A percentile compares a stretch with the other conserved stretches of the same genome.
Evolutionary conservation across 37 sponge, comb jelly and placozoan genomes (phyloP).

Genomic region (Lycopodina hypogea): DNA sequence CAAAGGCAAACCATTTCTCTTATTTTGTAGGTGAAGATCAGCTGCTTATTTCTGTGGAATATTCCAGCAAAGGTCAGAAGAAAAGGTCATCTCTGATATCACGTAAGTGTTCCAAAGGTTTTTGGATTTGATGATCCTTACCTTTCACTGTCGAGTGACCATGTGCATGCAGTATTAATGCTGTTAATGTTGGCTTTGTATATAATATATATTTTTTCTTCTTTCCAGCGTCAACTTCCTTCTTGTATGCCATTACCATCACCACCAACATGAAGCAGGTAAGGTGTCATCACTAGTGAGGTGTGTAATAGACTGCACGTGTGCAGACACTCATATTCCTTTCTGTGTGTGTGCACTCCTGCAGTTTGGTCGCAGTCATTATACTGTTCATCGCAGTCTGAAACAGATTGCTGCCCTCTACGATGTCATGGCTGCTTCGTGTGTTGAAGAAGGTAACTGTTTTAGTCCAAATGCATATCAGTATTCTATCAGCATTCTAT

Average conservation of each 20-base stretch:
- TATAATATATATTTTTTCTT: too few relatives aligned
- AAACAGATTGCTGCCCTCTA: constrained; percentile 21
- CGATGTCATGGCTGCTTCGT: constrained; percentile 12
- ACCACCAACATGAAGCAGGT: constrained; percentile 59
- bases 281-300: too few relatives aligned
- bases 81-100: constrained; percentile 17
- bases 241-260: constrained; percentile 32
- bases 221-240: neutral
- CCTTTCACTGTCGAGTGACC: too few relatives aligned
- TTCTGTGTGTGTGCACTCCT: constrained; percentile 6
- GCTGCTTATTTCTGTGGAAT: constrained; percentile 19
- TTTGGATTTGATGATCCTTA: too few relatives aligned
- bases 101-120: too few relatives aligned
- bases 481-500: neutral
- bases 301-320: too few relatives aligned
- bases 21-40: constrained; percentile 22
- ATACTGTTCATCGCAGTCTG: constrained; percentile 17
- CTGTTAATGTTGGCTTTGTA: too few relatives aligned
- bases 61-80: neutral
- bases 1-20: too few relatives aligned
- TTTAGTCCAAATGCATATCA: neutral
- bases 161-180: too few relatives aligned
- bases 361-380: constrained; percentile 37
- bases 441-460: neutral
- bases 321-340: neutral